phyloP scores from a whole-genome alignment of 2,113 vertebrate species.

The Turdus rufiventris region DNA sequence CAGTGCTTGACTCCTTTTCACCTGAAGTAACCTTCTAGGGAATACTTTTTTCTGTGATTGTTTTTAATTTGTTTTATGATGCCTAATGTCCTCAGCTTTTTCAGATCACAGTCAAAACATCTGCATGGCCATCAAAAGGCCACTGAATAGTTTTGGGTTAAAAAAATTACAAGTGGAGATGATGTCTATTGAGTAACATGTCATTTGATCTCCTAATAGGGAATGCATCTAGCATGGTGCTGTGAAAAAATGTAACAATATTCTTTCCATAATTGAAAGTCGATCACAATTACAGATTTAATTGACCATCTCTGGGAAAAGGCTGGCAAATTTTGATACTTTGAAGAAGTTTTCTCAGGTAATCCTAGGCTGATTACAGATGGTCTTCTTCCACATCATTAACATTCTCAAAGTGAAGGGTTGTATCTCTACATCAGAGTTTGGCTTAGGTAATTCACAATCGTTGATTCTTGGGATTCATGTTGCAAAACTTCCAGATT shows the following conservation, averaged over 20 bases:
- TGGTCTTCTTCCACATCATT: not conserved
- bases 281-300: not conserved
- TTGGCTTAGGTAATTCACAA: not conserved
- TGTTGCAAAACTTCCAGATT: not conserved
- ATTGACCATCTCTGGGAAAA: not conserved
- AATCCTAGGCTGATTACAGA: not conserved
- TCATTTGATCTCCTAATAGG: not conserved
- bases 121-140: not conserved
- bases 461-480: not conserved
- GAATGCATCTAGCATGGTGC: not conserved
- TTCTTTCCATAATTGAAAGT: not conserved
- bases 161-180: not conserved
- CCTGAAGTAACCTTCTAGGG: not conserved
- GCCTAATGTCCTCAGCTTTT: not conserved
- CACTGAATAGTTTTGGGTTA: not conserved
- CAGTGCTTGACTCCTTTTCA: not conserved
- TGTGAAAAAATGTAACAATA: not conserved
- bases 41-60: not conserved
- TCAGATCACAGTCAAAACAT: not conserved
- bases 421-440: not conserved
- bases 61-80: not conserved
- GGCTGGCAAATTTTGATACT: not conserved
- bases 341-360: not conserved
- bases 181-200: not conserved
- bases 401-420: not conserved